Evolutionary conservation across 2,888 invertebrate species (phyloP), one percentile per base, ranked within the genome.

Genomic region (Gonocerus acuteangulatus): DNA sequence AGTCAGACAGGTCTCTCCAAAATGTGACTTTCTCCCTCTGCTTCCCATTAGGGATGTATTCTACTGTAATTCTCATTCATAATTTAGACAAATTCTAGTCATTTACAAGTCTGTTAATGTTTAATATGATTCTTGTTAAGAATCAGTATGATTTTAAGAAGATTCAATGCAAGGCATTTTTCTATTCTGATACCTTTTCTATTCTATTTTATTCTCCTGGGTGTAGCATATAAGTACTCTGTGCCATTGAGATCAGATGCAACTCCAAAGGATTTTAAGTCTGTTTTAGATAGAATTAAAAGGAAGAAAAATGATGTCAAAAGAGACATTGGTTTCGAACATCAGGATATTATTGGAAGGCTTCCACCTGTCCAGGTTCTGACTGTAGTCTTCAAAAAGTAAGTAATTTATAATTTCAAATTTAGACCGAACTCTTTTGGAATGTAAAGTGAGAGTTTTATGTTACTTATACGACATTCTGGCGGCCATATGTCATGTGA

Each of bases 381-480:
- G 18, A 62, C 64, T 7, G 23, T 54, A 15, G 57, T 64, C 27
- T 64, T 64, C 36, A 56, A 60, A 21, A 60, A 56, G 64, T 64
- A 48, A 59, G 59, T 56, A 13, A 39, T 32, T 32, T 32, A 32
- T 32, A 9, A 9, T 32, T 32, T 11, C 11, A 32, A 32, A n/a
- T n/a, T n/a, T n/a, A n/a, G n/a, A n/a, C n/a, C n/a, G n/a, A n/a
- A n/a, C n/a, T n/a, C n/a, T n/a, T n/a, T n/a, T n/a, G n/a, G n/a
- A n/a, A n/a, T n/a, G n/a, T n/a, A n/a, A n/a, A n/a, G n/a, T n/a
- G n/a, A n/a, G n/a, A n/a, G n/a, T n/a, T n/a, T n/a, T n/a, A n/a
- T n/a, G n/a, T n/a, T n/a, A n/a, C n/a, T n/a, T n/a, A n/a, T n/a
- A n/a, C n/a, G n/a, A n/a, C n/a, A n/a, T n/a, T n/a, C n/a, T n/a